Percentiles rank a stretch among this genome's conserved stretches.
Evolutionary conservation across 2,113 vertebrate species (phyloP).

Genomic region (Oreochromis tanganicae): DNA sequence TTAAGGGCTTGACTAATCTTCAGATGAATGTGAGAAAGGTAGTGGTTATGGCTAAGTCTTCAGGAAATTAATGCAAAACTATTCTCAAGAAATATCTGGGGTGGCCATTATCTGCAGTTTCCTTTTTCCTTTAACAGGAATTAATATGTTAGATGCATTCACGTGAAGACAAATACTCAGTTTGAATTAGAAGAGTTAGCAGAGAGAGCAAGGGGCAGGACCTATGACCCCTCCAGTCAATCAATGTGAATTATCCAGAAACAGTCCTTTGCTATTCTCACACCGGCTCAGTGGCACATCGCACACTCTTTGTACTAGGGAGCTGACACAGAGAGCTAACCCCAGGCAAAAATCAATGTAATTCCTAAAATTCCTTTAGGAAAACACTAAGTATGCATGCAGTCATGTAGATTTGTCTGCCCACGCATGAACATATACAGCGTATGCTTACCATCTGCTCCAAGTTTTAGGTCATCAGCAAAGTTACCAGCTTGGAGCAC

Average conservation of each 20-base stretch:
- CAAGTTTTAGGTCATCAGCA: constrained; percentile 81
- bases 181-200: not conserved
- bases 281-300: not conserved
- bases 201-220: not conserved
- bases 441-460: constrained; percentile 79
- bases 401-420: not conserved
- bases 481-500: constrained; percentile 63
- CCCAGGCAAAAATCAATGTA: not conserved
- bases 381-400: not conserved
- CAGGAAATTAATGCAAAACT: not conserved
- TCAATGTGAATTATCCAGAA: not conserved
- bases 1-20: not conserved
- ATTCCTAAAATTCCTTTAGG: not conserved
- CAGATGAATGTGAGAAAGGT: not conserved
- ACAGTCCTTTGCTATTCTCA: not conserved
- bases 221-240: not conserved
- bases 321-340: not conserved
- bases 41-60: rapidly evolving
- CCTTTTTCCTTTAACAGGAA: not conserved
- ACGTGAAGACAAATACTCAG: not conserved
- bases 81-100: not conserved
- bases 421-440: not conserved
- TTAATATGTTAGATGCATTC: rapidly evolving
- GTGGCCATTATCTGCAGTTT: not conserved
- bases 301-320: not conserved